Conservation (phyloP, 2,888 invertebrate genomes). For the Polydrusus tereticollis region DNA sequence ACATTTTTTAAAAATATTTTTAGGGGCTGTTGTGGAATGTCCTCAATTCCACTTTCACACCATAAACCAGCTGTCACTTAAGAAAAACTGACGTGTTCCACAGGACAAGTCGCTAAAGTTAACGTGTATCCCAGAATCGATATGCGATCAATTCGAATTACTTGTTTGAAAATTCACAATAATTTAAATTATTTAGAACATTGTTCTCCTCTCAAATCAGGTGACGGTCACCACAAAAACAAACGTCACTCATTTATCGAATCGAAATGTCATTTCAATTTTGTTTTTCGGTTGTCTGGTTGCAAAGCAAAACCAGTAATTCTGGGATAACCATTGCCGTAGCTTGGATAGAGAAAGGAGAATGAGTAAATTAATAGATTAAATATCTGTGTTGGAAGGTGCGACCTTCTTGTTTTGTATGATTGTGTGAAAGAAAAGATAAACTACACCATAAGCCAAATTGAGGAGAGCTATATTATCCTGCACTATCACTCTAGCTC, state of each 20-base stretch:
- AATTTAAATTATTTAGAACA: conserved; percentile 21
- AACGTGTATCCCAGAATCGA: conserved; percentile 4
- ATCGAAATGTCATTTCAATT: not conserved
- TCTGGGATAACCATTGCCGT: too few species aligned
- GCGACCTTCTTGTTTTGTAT: too few species aligned
- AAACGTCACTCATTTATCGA: conserved; percentile 1
- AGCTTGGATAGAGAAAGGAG: too few species aligned
- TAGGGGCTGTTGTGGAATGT: too few species aligned
- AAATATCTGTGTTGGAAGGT: too few species aligned
- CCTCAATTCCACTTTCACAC: not conserved
- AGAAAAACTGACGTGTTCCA: conserved; percentile 27
- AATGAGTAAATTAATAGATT: too few species aligned
- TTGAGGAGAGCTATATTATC: too few species aligned
- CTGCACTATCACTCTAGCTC: too few species aligned
- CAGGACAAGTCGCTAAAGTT: not conserved
- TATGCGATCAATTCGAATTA: not conserved
- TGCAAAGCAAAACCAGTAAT: too few species aligned
- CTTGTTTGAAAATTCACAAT: conserved; percentile 18
- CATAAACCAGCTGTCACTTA: conserved; percentile 4
- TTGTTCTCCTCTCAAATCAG: conserved; percentile 15
- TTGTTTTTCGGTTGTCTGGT: not conserved
- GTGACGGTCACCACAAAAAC: conserved; percentile 13
- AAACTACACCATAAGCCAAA: too few species aligned
- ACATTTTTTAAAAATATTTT: not conserved
- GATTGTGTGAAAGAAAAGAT: too few species aligned